These are phyloP conservation scores for Pycnomerus fuliginosus DNA, from an alignment of 2,888 invertebrate species.

Conservation along the genomic window DNA sequence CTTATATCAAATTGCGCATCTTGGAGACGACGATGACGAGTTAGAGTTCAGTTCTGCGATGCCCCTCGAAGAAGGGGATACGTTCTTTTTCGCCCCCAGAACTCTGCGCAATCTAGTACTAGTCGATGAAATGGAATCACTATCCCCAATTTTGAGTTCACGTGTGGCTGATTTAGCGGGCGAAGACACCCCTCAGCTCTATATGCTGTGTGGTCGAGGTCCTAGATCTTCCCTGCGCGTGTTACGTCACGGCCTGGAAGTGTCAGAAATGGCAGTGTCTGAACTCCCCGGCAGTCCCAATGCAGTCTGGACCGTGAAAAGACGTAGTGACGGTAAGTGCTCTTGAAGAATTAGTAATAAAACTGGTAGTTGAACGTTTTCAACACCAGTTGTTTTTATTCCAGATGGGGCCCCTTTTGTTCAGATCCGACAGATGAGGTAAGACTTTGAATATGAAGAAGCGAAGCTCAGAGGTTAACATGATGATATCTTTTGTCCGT, in stretches of 20 bases:
- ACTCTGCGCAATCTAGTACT: conserved; percentile 90
- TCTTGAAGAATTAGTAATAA: conserved; percentile 33
- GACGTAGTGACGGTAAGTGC: conserved; percentile 90
- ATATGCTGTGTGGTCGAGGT: conserved; percentile 94
- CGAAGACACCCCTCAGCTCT: conserved; percentile 98
- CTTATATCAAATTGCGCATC: conserved; percentile 97
- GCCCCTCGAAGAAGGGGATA: conserved; percentile 98
- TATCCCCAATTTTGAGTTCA: conserved; percentile 84
- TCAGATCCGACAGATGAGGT: conserved; percentile 16
- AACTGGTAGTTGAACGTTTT: conserved; percentile 65
- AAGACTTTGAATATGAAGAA: conserved; percentile 22
- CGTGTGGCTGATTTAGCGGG: conserved; percentile 91
- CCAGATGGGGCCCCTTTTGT: conserved; percentile 33
- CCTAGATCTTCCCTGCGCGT: conserved; percentile 92
- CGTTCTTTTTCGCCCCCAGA: conserved; percentile 97
- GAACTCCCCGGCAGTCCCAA: conserved; percentile 99
- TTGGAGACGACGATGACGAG: conserved; percentile 99
- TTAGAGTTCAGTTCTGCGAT: conserved; percentile 98
- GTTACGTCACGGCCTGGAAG: conserved; percentile 94
- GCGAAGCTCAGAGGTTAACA: conserved; percentile 18
- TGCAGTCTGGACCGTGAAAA: conserved; percentile 99
- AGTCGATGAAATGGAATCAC: conserved; percentile 95
- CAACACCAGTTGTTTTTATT: conserved; percentile 79
- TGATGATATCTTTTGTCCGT: conserved; percentile 50
- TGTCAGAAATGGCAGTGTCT: conserved; percentile 99